phyloP scores from a whole-genome alignment of 2,888 invertebrate species.

The Clunio marinus region DNA sequence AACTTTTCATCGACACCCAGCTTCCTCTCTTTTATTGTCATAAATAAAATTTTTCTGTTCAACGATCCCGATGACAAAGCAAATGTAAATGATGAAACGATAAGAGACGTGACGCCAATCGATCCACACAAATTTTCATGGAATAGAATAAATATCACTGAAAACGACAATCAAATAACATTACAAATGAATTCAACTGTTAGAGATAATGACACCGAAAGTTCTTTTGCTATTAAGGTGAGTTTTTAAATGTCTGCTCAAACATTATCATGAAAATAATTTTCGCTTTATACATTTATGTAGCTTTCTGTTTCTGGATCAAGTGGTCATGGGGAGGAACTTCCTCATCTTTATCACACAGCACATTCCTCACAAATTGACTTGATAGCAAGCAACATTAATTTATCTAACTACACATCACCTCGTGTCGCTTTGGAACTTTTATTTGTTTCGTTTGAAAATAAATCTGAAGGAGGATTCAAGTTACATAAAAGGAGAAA shows the following conservation, averaged over 20 bases:
- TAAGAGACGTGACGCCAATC: slow-evolving; percentile 47
- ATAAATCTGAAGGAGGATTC: slow-evolving; percentile 41
- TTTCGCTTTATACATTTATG: slow-evolving; percentile 40
- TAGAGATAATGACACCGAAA: slow-evolving; percentile 45
- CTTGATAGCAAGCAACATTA: slow-evolving; percentile 56
- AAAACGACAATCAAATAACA: slow-evolving; percentile 47
- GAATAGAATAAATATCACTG: slow-evolving; percentile 47
- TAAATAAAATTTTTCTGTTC: slow-evolving; percentile 60
- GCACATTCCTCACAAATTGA: slow-evolving; percentile 63
- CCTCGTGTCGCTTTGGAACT: slow-evolving; percentile 61
- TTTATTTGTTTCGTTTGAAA: slow-evolving; percentile 54
- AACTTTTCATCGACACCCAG: slow-evolving; percentile 51
- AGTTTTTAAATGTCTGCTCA: background rate
- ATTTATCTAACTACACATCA: slow-evolving; percentile 51
- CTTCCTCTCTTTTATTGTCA: slow-evolving; percentile 59
- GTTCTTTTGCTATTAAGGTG: slow-evolving; percentile 47
- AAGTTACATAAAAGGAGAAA: slow-evolving; percentile 53
- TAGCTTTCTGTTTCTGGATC: slow-evolving; percentile 56
- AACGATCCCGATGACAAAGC: slow-evolving; percentile 57
- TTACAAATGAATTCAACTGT: slow-evolving; percentile 46
- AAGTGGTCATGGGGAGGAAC: slow-evolving; percentile 51
- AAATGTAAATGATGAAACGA: slow-evolving; percentile 45
- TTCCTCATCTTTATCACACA: slow-evolving; percentile 64
- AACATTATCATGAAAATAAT: background rate
- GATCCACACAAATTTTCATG: slow-evolving; percentile 49